These are phyloP conservation scores for Eumerus sabulonum DNA, from an alignment of 2,888 invertebrate genomes.

Conservation along the genomic window DNA sequence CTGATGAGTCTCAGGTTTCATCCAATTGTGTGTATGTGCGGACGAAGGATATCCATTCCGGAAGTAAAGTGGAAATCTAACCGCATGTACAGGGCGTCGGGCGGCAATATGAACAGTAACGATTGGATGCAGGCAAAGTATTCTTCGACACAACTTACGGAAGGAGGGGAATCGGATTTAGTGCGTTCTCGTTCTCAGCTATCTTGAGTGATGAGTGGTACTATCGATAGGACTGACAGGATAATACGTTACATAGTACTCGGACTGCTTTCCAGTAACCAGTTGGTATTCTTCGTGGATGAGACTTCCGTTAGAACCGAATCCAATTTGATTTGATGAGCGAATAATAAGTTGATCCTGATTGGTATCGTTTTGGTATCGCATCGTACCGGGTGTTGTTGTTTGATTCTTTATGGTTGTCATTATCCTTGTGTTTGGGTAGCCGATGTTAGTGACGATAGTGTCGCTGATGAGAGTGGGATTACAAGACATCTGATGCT, in stretches of 20 bases:
- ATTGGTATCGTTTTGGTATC: too few species aligned
- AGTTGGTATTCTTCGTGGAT: constrained; percentile 39
- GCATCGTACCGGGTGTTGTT: too few species aligned
- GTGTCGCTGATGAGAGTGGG: too few species aligned
- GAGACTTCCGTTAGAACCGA: constrained; percentile 53
- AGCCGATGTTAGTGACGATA: too few species aligned
- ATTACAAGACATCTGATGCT: too few species aligned
- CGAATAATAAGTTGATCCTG: constrained; percentile 68
- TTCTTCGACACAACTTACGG: too few species aligned
- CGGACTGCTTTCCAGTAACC: constrained; percentile 15
- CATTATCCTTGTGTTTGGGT: too few species aligned
- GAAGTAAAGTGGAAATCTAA: constrained; percentile 32
- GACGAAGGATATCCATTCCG: constrained; percentile 41
- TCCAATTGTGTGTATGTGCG: constrained; percentile 57
- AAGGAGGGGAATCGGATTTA: constrained; percentile 56
- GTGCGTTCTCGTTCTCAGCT: constrained; percentile 63
- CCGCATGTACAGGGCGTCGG: constrained; percentile 14
- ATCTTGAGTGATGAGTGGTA: constrained; percentile 31
- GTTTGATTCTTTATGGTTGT: too few species aligned
- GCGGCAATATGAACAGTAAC: constrained; percentile 18
- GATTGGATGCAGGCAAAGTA: constrained; percentile 14
- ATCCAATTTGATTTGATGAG: constrained; percentile 64
- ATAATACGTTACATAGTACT: constrained; percentile 45
- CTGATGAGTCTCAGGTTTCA: constrained; percentile 58
- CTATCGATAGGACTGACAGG: constrained; percentile 33